A percentile compares a stretch with the other conserved stretches of the same genome.
These are phyloP conservation scores for Hydrolagus affinis DNA, from an alignment of 2,113 vertebrate species.

Conservation along the genomic window DNA sequence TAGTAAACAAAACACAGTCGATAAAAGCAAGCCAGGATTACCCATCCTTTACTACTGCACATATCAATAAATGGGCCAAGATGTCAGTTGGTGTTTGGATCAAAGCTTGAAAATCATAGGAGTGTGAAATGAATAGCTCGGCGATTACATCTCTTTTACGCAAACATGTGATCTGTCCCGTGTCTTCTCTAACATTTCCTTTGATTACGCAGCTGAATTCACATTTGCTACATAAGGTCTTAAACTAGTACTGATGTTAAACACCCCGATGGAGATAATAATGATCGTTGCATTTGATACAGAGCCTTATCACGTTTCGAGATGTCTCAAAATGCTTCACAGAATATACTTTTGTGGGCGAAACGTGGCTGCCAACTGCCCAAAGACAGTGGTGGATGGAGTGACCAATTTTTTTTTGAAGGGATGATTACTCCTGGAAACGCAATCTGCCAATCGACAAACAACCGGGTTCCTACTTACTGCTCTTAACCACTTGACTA, in stretches of 20 bases:
- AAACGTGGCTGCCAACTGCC: no score
- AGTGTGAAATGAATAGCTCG: not conserved
- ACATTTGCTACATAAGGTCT: not conserved
- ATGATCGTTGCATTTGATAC: no score
- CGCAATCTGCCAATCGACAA: no score
- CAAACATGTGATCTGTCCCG: not conserved
- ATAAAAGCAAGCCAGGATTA: not conserved
- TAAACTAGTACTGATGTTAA: constrained; percentile 8
- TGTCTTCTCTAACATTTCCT: not conserved
- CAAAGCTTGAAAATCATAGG: constrained; percentile 1
- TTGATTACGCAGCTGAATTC: not conserved
- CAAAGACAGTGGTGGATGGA: no score
- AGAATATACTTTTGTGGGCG: no score
- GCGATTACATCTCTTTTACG: not conserved
- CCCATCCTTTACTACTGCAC: not conserved
- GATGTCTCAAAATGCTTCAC: no score
- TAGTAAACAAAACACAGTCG: not conserved
- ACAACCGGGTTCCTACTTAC: no score
- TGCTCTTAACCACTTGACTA: no score
- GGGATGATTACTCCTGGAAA: no score
- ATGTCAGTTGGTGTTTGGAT: constrained; percentile 2
- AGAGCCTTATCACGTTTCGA: no score
- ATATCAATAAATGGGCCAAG: not conserved
- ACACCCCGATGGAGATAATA: not conserved
- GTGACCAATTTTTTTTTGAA: no score